A percentile compares a stretch with the other conserved stretches of the same genome.
Evolutionary conservation across 2,797 vertebrate genomes (phyloP).

Genomic region (Lemur catta): DNA sequence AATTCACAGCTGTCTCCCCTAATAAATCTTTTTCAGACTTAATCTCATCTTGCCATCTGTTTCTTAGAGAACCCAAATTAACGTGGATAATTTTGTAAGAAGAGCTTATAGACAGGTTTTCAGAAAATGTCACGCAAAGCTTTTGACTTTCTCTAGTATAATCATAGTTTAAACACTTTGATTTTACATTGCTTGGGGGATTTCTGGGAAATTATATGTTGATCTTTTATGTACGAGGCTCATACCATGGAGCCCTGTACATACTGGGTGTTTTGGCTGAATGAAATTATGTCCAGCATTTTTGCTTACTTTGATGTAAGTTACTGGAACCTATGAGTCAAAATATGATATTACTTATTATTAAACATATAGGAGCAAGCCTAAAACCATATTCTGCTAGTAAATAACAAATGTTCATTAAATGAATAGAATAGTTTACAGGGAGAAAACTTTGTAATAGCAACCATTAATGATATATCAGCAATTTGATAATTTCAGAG

Average conservation of each 20-base stretch:
- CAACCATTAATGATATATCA: not conserved
- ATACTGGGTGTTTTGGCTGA: not conserved
- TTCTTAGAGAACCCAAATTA: conserved; percentile 7
- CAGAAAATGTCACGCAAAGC: not conserved
- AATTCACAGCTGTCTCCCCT: not conserved
- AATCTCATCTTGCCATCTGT: conserved; percentile 4
- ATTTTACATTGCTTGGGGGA: not conserved
- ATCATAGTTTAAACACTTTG: not conserved
- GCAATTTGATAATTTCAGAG: not conserved
- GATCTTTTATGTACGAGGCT: not conserved
- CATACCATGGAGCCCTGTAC: not conserved
- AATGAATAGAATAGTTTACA: not conserved
- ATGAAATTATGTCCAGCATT: not conserved
- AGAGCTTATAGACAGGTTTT: not conserved
- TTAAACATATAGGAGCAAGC: not conserved
- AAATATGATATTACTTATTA: conserved; percentile 11
- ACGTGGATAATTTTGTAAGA: not conserved
- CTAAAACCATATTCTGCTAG: not conserved
- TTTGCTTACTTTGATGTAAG: not conserved
- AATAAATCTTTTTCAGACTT: not conserved
- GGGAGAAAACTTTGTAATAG: not conserved
- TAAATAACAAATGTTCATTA: not conserved
- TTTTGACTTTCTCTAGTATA: not conserved
- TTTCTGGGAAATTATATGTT: not conserved
- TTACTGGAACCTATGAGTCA: not conserved